Evolutionary conservation across 2,113 vertebrate genomes (phyloP).

Genomic region (Mesocricetus auratus): DNA sequence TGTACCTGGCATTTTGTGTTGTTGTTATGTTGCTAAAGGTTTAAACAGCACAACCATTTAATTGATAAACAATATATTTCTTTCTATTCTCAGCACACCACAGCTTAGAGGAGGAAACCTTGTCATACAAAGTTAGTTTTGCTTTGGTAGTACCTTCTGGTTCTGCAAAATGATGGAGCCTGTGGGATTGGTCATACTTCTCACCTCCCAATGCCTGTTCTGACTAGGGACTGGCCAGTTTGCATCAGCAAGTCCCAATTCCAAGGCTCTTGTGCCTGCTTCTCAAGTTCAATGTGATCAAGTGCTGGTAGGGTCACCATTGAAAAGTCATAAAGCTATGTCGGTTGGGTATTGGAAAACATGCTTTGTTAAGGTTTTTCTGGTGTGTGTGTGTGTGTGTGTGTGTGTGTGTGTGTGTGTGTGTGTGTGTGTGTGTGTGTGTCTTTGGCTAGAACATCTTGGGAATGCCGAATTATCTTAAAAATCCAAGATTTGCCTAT

Average conservation of each 20-base stretch:
- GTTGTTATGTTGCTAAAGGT: slow-evolving; percentile 40
- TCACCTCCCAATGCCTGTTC: background rate
- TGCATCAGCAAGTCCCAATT: background rate
- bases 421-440: background rate
- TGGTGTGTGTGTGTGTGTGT: background rate
- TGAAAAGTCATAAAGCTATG: slow-evolving; percentile 16
- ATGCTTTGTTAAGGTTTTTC: slow-evolving; percentile 9
- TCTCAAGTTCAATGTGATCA: slow-evolving; percentile 27
- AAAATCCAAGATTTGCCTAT: slow-evolving; percentile 72
- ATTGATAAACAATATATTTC: slow-evolving; percentile 53
- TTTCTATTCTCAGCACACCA: background rate
- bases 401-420: background rate
- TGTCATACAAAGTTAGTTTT: background rate
- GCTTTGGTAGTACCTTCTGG: background rate
- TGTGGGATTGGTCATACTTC: background rate
- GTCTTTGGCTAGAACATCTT: slow-evolving; percentile 37
- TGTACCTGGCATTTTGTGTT: background rate
- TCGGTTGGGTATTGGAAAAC: slow-evolving; percentile 20
- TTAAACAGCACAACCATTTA: slow-evolving; percentile 60
- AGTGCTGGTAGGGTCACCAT: background rate
- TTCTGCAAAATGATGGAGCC: background rate
- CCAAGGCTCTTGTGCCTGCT: background rate
- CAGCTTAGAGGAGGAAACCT: background rate
- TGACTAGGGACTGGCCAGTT: background rate
- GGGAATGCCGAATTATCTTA: slow-evolving; percentile 52